phyloP scores from a whole-genome alignment of 2,797 vertebrate genomes.

The Cirrhinus mrigala region DNA sequence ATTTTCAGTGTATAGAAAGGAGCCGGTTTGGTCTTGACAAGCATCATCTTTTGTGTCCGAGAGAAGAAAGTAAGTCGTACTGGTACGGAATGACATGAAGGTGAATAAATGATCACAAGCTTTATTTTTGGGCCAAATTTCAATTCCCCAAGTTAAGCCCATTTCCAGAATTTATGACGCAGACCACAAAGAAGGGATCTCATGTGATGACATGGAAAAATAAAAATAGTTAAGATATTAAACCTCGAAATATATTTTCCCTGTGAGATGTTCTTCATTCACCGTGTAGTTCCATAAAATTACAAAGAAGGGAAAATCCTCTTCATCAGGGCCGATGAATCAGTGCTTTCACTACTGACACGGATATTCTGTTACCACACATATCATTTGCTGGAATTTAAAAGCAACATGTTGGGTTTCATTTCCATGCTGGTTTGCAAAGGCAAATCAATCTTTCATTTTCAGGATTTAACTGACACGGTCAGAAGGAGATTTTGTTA shows the following conservation, averaged over 20 bases:
- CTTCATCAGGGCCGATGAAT: conserved; percentile 25
- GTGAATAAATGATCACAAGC: neutral
- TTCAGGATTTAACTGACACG: conserved; percentile 6
- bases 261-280: conserved; percentile 32
- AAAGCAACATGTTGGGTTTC: conserved; percentile 37
- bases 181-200: conserved; percentile 41
- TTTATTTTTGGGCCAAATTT: conserved; percentile 4
- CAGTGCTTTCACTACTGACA: conserved; percentile 15
- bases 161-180: conserved; percentile 20
- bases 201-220: conserved; percentile 23
- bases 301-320: conserved; percentile 35
- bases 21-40: neutral
- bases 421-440: conserved; percentile 22
- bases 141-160: conserved; percentile 23
- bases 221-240: conserved; percentile 34
- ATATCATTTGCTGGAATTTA: conserved; percentile 18
- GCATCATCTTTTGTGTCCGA: neutral
- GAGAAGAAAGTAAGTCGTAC: neutral
- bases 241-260: conserved; percentile 16
- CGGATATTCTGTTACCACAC: conserved; percentile 30
- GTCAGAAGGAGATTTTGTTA: neutral
- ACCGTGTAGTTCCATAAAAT: conserved; percentile 16
- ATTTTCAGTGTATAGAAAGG: neutral
- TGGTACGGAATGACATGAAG: neutral
- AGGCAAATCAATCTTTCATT: conserved; percentile 31